Evolutionary conservation across 2,113 vertebrate species (phyloP), one percentile per base, ranked within the genome.

Genomic region (Anarhynchus alexandrinus): DNA sequence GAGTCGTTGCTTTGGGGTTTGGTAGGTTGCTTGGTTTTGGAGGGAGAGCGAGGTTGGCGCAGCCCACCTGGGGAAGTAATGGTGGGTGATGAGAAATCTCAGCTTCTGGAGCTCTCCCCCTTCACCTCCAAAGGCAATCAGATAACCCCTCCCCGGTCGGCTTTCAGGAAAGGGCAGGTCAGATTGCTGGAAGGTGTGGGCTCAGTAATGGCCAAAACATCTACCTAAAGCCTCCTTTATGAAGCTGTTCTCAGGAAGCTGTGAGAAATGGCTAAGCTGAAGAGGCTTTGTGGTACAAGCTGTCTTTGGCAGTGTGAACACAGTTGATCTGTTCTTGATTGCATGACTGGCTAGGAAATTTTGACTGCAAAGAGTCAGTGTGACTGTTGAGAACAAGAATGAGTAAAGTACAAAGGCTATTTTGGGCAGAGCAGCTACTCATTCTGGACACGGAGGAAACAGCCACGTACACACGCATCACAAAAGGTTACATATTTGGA

Each of bases 281-380:
- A n/a, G 52, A 94, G 58, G 29, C 67, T 91, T 76, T 81, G 66
- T 70, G 67, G 91, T 61, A 91, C 66, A 85, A 88, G 58, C 62
- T 93, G 82, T 71, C 73, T 93, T 89, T 96, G 93, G 90, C 88
- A 83, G 67, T 27, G 30, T 54, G 89, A 90, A 90, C 79, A 90
- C 49, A 85, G 78, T 10, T 81, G 95, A 91, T 82, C 42, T 91
- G 89, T 93, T 91, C 71, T 80, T 47, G 91, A 73, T 25, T 83
- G 82, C 45, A 81, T 86, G 93, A 91, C 89, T 74, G 38, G 71
- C 78, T 96, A 81, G 93, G 95, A 96, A 97, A 91, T 69, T 77
- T 77, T 95, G 88, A 93, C 86, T 77, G 81, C 62, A 72, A 90
- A 91, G 82, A 21, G 66, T 74, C 57, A 54, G 66, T 64, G 38